Base-by-base conservation (phyloP, 1,140 invertebrate species). In the Hyposmocoma kahamanoa region DNA sequence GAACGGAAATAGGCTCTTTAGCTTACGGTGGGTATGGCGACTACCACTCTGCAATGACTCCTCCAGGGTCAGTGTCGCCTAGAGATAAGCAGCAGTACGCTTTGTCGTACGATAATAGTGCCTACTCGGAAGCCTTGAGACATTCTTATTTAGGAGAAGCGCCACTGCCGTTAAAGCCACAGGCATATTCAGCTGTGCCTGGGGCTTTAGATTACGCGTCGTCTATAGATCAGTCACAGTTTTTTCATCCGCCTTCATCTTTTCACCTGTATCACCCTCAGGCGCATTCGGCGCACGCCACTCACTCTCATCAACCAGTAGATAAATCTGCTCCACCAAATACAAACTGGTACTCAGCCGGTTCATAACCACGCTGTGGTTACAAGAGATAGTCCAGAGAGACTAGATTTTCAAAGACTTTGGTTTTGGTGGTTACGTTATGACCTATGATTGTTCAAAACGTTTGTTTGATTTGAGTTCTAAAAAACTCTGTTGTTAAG, bases 21-120 rank as follows among this genome's bases (percentile, higher is more conserved):
- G 42, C 87, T 68, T 82, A 89, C 79, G 89, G 90, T 15, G 89
- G 89, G 18, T 95, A 95, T 62, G 90, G 93, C 15, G 94, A 95
- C 66, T 95, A 95, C 66, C 93, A 95, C 68, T 95, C 95, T 20
- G 95, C 96, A 11, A 97, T 98, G 94, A 98, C 96, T 0, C 97
- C 96, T 36, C 96, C 97, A 9, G 96, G 95, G 0, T 97, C 96
- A 1, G 96, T 98, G 0, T 98, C 96, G 6, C 97, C 97, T 0
- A 89, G 95, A 38, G 96, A 97, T 65, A 96, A 95, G 73, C 92
- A 93, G 72, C 91, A 91, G 59, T 90, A 90, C 53, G 68, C 79
- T 34, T 87, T 75, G 62, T 60, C 76, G 20, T 84, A 86, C 50
- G 82, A 87, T 49, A 75, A 84, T 56, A 72, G 73, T 41, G 53